These are phyloP conservation scores for Microctenopoma steveboyesi DNA, from an alignment of 2,797 vertebrate genomes.

Conservation along the genomic window DNA sequence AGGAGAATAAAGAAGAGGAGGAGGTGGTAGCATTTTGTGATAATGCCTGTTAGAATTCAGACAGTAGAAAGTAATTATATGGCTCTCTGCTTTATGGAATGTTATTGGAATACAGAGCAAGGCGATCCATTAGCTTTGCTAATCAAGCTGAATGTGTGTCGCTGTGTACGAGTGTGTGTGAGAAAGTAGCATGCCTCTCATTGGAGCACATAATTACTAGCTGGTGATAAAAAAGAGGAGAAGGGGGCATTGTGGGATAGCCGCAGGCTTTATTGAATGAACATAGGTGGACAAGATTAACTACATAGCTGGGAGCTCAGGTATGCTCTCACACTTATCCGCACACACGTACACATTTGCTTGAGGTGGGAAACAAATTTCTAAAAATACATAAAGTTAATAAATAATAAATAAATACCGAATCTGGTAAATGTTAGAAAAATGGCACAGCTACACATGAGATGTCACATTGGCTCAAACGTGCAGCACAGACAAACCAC, in stretches of 20 bases:
- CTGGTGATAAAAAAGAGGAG: constrained; percentile 70
- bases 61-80: constrained; percentile 69
- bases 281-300: constrained; percentile 59
- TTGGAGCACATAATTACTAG: constrained; percentile 75
- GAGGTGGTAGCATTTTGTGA: constrained; percentile 15
- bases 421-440: constrained; percentile 21
- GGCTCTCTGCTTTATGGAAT: constrained; percentile 69
- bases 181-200: constrained; percentile 62
- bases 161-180: constrained; percentile 19
- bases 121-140: constrained; percentile 68
- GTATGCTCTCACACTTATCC: constrained; percentile 39
- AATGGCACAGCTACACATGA: constrained; percentile 23
- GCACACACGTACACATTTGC: not conserved
- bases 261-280: constrained; percentile 56
- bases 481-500: constrained; percentile 43
- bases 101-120: constrained; percentile 74
- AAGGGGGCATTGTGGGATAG: constrained; percentile 64
- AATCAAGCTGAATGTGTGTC: constrained; percentile 64
- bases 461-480: constrained; percentile 38
- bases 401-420: constrained; percentile 10
- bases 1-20: constrained; percentile 13
- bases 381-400: not conserved
- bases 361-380: not conserved
- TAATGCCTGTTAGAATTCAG: constrained; percentile 44
- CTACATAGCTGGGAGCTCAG: constrained; percentile 56